Percentiles rank a stretch among this genome's conserved stretches.
Conservation (phyloP, 2,888 invertebrate genomes). For the Platycnemis pennipes region DNA sequence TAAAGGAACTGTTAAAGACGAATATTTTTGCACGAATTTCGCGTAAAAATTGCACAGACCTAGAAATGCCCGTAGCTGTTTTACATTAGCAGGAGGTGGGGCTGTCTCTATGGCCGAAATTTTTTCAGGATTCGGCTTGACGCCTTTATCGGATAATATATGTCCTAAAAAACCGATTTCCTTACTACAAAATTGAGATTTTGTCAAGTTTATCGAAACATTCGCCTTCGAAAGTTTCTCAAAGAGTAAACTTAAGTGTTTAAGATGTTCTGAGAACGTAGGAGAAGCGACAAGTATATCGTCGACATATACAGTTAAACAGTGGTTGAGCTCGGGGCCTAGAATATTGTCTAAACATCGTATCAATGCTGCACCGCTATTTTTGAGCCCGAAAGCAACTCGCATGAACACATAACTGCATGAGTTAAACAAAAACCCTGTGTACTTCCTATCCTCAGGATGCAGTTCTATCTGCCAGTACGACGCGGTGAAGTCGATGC, state of each 20-base stretch:
- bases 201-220: not conserved
- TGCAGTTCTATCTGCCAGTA: not conserved
- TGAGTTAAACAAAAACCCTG: not conserved
- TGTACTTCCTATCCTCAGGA: not conserved
- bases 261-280: not conserved
- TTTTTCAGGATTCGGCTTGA: not conserved
- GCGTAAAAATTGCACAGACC: not conserved
- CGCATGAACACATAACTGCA: not conserved
- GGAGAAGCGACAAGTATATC: not conserved
- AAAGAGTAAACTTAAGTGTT: not conserved
- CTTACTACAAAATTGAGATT: not conserved
- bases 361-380: constrained; percentile 8
- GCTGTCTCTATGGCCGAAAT: not conserved
- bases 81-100: not conserved
- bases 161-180: not conserved
- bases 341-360: not conserved
- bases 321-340: not conserved
- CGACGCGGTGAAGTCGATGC: not conserved
- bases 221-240: not conserved
- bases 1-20: not conserved
- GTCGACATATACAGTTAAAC: not conserved
- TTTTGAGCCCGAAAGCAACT: not conserved
- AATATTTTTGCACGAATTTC: not conserved
- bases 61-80: not conserved
- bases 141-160: not conserved